Percentiles rank a stretch among this genome's conserved stretches.
Evolutionary conservation across 2,797 vertebrate species (phyloP).

Genomic region (Jordanella pulchra): DNA sequence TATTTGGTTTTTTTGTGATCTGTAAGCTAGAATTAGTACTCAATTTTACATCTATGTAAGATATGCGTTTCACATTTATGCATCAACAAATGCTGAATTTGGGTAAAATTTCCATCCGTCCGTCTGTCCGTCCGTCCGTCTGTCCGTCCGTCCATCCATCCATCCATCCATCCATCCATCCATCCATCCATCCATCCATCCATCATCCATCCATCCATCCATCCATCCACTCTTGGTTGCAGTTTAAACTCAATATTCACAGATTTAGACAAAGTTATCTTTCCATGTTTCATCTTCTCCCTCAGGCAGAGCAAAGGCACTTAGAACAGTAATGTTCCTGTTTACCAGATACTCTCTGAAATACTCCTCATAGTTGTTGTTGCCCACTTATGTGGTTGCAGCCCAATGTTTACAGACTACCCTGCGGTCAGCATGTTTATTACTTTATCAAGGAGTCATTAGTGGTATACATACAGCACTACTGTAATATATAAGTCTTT

Average conservation of each 20-base stretch:
- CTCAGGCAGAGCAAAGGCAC: slow-evolving; percentile 7
- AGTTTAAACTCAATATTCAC: slow-evolving; percentile 32
- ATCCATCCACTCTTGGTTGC: slow-evolving; percentile 13
- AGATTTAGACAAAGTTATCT: background rate
- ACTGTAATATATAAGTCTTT: background rate
- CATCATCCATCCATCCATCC: slow-evolving; percentile 7
- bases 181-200: background rate
- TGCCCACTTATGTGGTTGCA: background rate
- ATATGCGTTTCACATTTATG: background rate
- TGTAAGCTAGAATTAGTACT: background rate
- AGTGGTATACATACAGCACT: background rate
- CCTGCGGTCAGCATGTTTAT: background rate
- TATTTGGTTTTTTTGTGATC: background rate
- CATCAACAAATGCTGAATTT: background rate
- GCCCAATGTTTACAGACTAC: slow-evolving; percentile 12
- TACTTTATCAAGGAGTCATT: background rate
- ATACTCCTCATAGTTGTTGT: background rate
- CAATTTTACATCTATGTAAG: background rate
- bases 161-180: slow-evolving; percentile 14
- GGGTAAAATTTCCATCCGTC: background rate
- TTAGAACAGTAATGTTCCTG: background rate
- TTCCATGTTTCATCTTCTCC: slow-evolving; percentile 11
- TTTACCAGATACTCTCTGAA: background rate
- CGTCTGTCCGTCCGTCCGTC: slow-evolving; percentile 12
- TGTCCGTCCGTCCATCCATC: slow-evolving; percentile 6